phyloP scores from a whole-genome alignment of 2,113 vertebrate genomes.

The Neofelis nebulosa region DNA sequence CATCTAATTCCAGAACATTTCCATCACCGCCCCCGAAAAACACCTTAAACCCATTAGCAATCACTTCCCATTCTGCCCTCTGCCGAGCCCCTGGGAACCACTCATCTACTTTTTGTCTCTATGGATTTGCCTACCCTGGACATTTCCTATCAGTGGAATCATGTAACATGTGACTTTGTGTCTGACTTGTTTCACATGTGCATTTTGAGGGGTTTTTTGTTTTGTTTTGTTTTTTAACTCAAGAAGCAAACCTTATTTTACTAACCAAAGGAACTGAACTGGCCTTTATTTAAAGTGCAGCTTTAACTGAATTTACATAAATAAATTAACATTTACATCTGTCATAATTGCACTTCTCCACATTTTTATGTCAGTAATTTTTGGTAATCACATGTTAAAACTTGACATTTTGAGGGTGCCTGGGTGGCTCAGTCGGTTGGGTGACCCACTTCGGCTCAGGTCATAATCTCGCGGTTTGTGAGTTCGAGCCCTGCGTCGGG shows the following conservation, averaged over 20 bases:
- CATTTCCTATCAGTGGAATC: background rate
- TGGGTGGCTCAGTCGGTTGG: no score
- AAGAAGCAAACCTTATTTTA: constrained; percentile 37
- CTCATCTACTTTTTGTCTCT: background rate
- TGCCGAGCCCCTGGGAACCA: background rate
- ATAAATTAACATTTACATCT: constrained; percentile 42
- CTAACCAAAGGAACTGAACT: constrained; percentile 14
- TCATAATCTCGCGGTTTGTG: no score
- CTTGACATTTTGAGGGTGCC: constrained; percentile 29
- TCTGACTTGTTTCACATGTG: background rate
- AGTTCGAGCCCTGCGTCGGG: no score
- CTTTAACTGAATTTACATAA: constrained; percentile 35
- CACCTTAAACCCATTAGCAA: background rate
- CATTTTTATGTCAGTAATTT: constrained; percentile 41
- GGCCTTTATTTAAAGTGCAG: constrained; percentile 49
- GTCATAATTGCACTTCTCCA: constrained; percentile 37
- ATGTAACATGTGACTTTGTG: background rate
- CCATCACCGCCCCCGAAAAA: background rate
- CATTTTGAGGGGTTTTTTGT: background rate
- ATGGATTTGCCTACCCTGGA: background rate
- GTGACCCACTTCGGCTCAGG: no score
- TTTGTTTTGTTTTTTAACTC: background rate
- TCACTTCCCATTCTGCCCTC: background rate
- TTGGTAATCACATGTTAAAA: constrained; percentile 59
- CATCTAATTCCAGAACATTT: constrained; percentile 27